Conservation (phyloP, 35 echinoderm and acorn worm genomes). For the Ptychodera flava region DNA sequence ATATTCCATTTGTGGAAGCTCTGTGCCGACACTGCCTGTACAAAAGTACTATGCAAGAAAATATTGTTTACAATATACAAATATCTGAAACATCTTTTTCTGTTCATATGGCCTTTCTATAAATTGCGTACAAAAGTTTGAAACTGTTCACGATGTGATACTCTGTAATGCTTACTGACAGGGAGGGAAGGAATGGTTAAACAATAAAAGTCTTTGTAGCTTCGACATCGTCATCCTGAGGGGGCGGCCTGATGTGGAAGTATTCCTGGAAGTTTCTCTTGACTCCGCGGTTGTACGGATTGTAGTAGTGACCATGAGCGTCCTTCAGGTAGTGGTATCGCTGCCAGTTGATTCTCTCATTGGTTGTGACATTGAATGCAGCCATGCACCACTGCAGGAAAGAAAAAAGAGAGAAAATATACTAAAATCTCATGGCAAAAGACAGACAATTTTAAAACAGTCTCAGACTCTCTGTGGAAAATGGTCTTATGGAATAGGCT, state of each 20-base stretch:
- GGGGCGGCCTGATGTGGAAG: constrained; percentile 49
- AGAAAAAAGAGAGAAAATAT: background rate
- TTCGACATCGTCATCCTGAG: constrained; percentile 72
- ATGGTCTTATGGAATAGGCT: background rate
- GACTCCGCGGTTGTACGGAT: constrained; percentile 75
- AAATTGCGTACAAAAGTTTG: too few species aligned
- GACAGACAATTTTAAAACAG: too few species aligned
- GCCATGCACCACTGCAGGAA: constrained; percentile 89
- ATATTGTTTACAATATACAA: too few species aligned
- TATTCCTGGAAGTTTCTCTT: constrained; percentile 75
- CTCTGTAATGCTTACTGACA: background rate
- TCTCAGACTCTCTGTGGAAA: too few species aligned
- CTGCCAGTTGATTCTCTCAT: constrained; percentile 85
- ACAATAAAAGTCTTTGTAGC: constrained; percentile 19
- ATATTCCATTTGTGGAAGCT: too few species aligned
- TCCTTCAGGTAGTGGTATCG: constrained; percentile 86
- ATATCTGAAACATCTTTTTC: too few species aligned
- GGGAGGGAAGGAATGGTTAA: background rate
- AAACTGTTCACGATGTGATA: too few species aligned
- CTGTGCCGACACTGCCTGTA: too few species aligned
- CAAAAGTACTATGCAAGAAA: too few species aligned
- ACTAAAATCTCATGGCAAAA: too few species aligned
- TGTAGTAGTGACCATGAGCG: constrained; percentile 78
- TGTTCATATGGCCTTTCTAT: too few species aligned
- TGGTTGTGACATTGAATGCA: constrained; percentile 70